These are phyloP conservation scores for Toxotes lorentzi DNA, from an alignment of 2,797 vertebrate genomes.

Conservation along the genomic window DNA sequence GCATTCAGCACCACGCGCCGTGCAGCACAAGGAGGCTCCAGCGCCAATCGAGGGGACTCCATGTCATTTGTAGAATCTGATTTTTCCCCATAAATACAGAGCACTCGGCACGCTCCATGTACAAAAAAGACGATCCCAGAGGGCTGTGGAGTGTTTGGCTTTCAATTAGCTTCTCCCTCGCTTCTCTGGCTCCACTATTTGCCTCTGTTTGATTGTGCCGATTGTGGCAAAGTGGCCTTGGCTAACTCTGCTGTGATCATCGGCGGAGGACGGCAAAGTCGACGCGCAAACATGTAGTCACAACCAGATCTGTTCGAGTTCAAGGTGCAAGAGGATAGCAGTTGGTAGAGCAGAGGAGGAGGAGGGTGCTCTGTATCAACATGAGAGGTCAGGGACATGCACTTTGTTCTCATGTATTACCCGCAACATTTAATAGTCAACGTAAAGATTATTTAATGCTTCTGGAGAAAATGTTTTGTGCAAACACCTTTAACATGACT, in stretches of 20 bases:
- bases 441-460: neutral
- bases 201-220: conserved; percentile 63
- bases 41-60: conserved; percentile 74
- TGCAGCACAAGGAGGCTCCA: conserved; percentile 79
- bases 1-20: conserved; percentile 77
- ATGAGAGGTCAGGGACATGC: conserved; percentile 35
- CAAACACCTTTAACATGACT: conserved; percentile 19
- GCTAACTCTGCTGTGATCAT: conserved; percentile 48
- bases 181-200: conserved; percentile 53
- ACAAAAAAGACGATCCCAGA: conserved; percentile 66
- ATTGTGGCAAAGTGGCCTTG: conserved; percentile 45
- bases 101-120: conserved; percentile 70
- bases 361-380: conserved; percentile 8
- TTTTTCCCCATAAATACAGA: conserved; percentile 71
- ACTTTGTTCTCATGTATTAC: neutral
- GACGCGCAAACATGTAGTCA: conserved; percentile 35
- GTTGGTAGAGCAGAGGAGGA: conserved; percentile 15
- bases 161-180: conserved; percentile 79
- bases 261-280: conserved; percentile 33
- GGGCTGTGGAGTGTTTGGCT: conserved; percentile 75
- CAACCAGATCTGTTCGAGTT: conserved; percentile 38
- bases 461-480: conserved; percentile 11
- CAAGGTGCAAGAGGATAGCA: neutral
- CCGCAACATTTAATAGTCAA: conserved; percentile 2
- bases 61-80: conserved; percentile 79